phyloP scores from a whole-genome alignment of 2,888 invertebrate genomes.

The Hanleya hanleyi region DNA sequence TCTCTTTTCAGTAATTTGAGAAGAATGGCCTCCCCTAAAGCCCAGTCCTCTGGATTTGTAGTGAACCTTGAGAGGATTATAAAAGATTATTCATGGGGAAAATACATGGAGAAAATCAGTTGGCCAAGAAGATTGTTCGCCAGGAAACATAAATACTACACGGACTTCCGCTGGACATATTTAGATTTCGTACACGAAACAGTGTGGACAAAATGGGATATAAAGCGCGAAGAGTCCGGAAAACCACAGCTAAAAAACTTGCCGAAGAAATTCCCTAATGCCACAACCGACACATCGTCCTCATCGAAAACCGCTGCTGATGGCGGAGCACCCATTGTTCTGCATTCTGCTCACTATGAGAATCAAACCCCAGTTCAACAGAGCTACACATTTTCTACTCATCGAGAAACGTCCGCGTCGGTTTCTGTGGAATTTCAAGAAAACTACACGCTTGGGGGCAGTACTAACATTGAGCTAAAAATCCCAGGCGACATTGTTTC shows the following conservation, averaged over 20 bases:
- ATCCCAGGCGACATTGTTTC: constrained; percentile 39
- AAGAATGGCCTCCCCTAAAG: neutral
- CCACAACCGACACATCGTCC: neutral
- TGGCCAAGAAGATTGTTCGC: constrained; percentile 28
- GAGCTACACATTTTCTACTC: constrained; percentile 39
- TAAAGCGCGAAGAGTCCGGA: neutral
- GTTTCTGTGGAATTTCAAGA: constrained; percentile 45
- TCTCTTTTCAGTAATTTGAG: too few species aligned
- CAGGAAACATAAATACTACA: constrained; percentile 32
- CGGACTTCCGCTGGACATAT: constrained; percentile 48
- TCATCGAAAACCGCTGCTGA: neutral
- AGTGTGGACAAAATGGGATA: constrained; percentile 16
- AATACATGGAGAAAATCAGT: constrained; percentile 21
- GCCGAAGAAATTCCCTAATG: neutral
- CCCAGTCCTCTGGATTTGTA: neutral
- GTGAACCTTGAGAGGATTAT: constrained; percentile 42
- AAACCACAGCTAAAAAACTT: neutral
- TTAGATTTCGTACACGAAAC: constrained; percentile 46
- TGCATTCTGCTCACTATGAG: constrained; percentile 45
- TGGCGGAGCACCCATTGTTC: constrained; percentile 24
- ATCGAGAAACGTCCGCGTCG: constrained; percentile 37
- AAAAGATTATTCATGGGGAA: constrained; percentile 41
- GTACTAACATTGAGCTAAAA: constrained; percentile 42
- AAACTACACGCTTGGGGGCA: constrained; percentile 41
- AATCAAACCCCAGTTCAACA: constrained; percentile 40